Evolutionary conservation across 2,797 vertebrate species (phyloP).

Genomic region (Pterois miles): DNA sequence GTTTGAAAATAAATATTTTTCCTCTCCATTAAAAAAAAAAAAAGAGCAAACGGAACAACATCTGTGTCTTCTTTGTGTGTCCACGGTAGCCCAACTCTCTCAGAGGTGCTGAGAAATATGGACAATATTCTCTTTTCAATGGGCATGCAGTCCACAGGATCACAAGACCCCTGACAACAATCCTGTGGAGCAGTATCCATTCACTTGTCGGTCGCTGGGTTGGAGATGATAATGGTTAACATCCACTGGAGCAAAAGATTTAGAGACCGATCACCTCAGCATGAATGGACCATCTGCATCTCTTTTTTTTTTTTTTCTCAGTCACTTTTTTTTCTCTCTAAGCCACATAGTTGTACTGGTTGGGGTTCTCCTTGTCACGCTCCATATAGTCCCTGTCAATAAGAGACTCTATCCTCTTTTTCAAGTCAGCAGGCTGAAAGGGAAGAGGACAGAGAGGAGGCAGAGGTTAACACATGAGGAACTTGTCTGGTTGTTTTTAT

Average conservation of each 20-base stretch:
- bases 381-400: conserved; percentile 99
- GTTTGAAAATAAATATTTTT: conserved; percentile 87
- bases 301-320: conserved; percentile 21
- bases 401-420: conserved; percentile 99
- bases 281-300: conserved; percentile 70
- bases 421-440: conserved; percentile 96
- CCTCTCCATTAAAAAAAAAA: conserved; percentile 64
- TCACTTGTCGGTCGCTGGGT: conserved; percentile 90
- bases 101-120: conserved; percentile 92
- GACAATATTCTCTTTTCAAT: conserved; percentile 90
- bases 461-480: conserved; percentile 14
- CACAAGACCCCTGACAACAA: conserved; percentile 87
- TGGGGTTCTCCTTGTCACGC: conserved; percentile 98
- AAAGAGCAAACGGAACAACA: conserved; percentile 56
- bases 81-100: conserved; percentile 72
- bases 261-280: conserved; percentile 87
- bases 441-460: conserved; percentile 8
- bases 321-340: conserved; percentile 77
- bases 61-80: conserved; percentile 74
- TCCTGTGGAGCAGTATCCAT: conserved; percentile 88
- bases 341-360: conserved; percentile 99
- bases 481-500: conserved; percentile 18
- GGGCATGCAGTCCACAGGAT: conserved; percentile 93
- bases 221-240: conserved; percentile 88
- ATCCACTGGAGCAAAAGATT: conserved; percentile 88